Base-by-base conservation (phyloP, 2,888 invertebrate species). In the Parasteatoda lunata region DNA sequence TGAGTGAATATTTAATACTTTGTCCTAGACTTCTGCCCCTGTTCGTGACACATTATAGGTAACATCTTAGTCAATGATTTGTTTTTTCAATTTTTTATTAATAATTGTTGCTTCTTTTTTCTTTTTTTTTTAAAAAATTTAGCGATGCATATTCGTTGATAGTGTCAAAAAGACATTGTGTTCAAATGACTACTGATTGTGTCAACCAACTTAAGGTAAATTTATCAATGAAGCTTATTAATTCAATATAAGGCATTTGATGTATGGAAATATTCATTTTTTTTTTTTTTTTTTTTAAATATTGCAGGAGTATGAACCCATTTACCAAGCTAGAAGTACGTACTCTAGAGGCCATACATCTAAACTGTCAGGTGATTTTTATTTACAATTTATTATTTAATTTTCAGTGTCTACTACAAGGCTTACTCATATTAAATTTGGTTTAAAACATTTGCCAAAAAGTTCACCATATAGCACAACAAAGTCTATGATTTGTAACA, bases 261-360 rank as follows among this genome's bases (percentile, higher is more conserved):
- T 64, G 8, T 8, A 65, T 59, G 11, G n/a, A 11, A 52, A n/a
- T 52, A 30, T 73, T 51, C 45, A 15, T 30, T 15, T 6, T 72
- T 9, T 52, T n/a, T 73, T 51, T 52, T 0, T 30, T 15, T 6
- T 72, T 9, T 52, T n/a, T 73, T 30, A 30, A 30, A 15, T 15
- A 9, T 15, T 73, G 13, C 30, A 84, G 84, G 84, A 84, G 64
- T 84, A 84, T 64, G 84, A 84, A 75, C 79, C 84, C 45, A 84
- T 84, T 59, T 84, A 79, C 64, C 79, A 84, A 68, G 84, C 84
- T 59, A 51, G 71, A 64, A 68, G 49, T 13, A 45, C 59, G 3
- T 68, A 78, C 15, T 45, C 68, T 4, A 75, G 65, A 78, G 84
- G 84, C 9, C 84, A 84, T 79, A 71, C 84, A 30, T 84, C 84